These are phyloP conservation scores for Drosophila mercatorum DNA, from an alignment of 2,888 invertebrate genomes.

Conservation along the genomic window DNA sequence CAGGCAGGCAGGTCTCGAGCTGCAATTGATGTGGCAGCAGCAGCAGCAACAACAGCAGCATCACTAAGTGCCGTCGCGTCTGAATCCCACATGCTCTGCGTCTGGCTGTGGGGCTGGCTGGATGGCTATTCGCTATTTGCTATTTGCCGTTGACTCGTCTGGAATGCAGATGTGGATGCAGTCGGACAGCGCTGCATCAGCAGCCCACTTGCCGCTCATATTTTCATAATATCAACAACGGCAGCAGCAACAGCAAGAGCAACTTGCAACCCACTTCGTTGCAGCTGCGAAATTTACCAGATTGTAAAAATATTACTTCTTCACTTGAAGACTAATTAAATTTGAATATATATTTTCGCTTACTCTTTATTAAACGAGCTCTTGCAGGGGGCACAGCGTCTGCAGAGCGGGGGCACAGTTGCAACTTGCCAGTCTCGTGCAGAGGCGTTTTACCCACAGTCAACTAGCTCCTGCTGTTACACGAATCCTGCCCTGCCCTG, in stretches of 20 bases:
- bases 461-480: slow-evolving; percentile 59
- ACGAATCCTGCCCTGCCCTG: slow-evolving; percentile 10
- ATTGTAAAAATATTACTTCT: slow-evolving; percentile 79
- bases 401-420: slow-evolving; percentile 12
- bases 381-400: slow-evolving; percentile 7
- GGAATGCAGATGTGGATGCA: slow-evolving; percentile 75
- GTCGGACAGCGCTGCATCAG: slow-evolving; percentile 42
- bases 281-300: slow-evolving; percentile 76
- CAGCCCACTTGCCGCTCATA: slow-evolving; percentile 75
- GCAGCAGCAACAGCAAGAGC: slow-evolving; percentile 37
- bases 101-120: slow-evolving; percentile 33
- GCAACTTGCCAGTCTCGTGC: slow-evolving; percentile 25
- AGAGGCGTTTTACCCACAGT: slow-evolving; percentile 55
- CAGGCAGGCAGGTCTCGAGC: slow-evolving; percentile 35
- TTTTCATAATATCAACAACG: slow-evolving; percentile 61
- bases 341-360: slow-evolving; percentile 65
- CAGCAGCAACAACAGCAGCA: slow-evolving; percentile 29
- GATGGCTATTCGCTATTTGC: slow-evolving; percentile 14
- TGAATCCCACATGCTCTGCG: slow-evolving; percentile 79
- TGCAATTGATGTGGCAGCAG: slow-evolving; percentile 38
- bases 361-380: slow-evolving; percentile 61
- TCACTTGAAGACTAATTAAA: slow-evolving; percentile 83
- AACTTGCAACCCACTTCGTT: slow-evolving; percentile 56
- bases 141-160: slow-evolving; percentile 60
- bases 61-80: slow-evolving; percentile 72